These are phyloP conservation scores for Drosophila anomelani DNA, from an alignment of 2,888 invertebrate genomes.

Conservation along the genomic window DNA sequence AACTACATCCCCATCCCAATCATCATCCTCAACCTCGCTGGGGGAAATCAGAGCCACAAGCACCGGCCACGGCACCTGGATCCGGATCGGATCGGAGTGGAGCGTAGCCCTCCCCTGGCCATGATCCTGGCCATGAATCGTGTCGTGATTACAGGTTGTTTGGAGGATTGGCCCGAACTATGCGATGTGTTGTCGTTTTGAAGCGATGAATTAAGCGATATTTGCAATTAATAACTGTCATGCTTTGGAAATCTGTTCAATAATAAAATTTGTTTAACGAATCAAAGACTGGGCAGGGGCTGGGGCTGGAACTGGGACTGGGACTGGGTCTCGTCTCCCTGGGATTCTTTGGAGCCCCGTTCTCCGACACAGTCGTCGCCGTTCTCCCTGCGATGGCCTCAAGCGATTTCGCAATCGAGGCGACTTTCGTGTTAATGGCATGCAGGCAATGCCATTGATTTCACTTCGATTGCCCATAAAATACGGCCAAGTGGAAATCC, in stretches of 20 bases:
- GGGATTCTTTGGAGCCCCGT: constrained; percentile 27
- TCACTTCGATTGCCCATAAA: constrained; percentile 80
- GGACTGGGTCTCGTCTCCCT: constrained; percentile 12
- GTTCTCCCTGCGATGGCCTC: constrained; percentile 55
- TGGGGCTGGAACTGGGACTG: background rate
- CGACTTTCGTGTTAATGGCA: constrained; percentile 80
- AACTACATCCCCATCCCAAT: constrained; percentile 1
- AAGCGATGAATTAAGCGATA: constrained; percentile 83
- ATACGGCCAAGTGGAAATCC: constrained; percentile 55
- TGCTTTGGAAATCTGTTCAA: constrained; percentile 77
- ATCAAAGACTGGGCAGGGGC: constrained; percentile 58
- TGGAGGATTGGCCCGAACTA: constrained; percentile 62
- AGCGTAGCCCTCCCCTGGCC: constrained; percentile 10
- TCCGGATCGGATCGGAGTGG: constrained; percentile 12
- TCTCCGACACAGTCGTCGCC: background rate
- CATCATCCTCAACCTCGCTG: constrained; percentile 23
- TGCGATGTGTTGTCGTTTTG: constrained; percentile 80
- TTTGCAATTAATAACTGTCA: constrained; percentile 84
- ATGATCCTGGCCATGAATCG: constrained; percentile 51
- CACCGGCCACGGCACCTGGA: constrained; percentile 27
- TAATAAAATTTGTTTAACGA: constrained; percentile 80
- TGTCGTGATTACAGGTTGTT: constrained; percentile 81
- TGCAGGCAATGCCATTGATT: constrained; percentile 81
- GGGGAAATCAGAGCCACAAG: constrained; percentile 43
- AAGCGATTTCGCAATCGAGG: constrained; percentile 67